phyloP scores from a whole-genome alignment of 1,140 invertebrate genomes.

The Dreissena polymorpha region DNA sequence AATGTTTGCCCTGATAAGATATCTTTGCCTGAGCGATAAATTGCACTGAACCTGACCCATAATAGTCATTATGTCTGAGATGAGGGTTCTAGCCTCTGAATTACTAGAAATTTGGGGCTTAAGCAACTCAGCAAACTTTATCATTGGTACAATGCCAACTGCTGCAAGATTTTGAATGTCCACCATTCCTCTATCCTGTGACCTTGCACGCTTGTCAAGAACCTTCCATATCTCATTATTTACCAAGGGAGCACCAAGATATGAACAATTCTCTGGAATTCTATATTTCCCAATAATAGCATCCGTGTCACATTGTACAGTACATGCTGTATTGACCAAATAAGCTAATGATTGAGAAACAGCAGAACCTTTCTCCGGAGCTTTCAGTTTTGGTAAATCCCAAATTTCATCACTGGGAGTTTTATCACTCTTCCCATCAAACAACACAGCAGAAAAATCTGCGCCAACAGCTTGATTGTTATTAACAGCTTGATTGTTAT shows the following conservation, averaged over 20 bases:
- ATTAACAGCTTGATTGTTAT: too few relatives aligned
- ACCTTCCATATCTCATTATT: constrained; percentile 28
- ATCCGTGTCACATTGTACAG: constrained; percentile 20
- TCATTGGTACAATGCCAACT: not conserved
- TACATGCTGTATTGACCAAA: constrained; percentile 27
- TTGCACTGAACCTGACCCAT: constrained; percentile 36
- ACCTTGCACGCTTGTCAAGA: constrained; percentile 6
- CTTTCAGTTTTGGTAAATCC: constrained; percentile 23
- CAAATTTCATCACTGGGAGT: not conserved
- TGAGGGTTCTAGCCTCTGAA: not conserved
- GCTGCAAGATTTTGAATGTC: constrained; percentile 29
- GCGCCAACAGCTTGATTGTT: too few relatives aligned
- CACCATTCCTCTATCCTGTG: not conserved
- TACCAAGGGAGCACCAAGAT: not conserved
- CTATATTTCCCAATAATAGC: not conserved
- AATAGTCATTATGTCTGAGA: constrained; percentile 33
- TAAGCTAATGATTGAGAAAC: not conserved
- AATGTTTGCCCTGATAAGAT: not conserved
- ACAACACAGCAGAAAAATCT: too few relatives aligned
- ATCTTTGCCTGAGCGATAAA: constrained; percentile 13
- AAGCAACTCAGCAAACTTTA: constrained; percentile 7
- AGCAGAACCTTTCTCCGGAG: constrained; percentile 1
- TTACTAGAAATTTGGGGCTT: not conserved
- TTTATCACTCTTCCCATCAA: too few relatives aligned
- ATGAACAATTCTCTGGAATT: constrained; percentile 21